Evolutionary conservation across 2,797 vertebrate genomes (phyloP).

Genomic region (Poeciliopsis infans): DNA sequence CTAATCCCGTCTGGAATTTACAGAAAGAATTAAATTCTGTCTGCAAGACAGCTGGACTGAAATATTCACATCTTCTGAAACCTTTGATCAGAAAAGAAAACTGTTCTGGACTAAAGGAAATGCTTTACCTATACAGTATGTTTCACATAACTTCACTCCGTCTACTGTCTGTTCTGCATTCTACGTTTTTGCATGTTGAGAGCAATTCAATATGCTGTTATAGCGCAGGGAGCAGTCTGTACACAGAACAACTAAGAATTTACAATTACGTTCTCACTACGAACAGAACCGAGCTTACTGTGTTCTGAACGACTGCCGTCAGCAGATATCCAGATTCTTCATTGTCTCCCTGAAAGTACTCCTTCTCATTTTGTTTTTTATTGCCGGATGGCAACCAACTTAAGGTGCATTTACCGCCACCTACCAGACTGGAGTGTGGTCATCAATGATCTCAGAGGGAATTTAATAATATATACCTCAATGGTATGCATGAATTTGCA

Average conservation of each 20-base stretch:
- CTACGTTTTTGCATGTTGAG: background rate
- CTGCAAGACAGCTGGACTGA: background rate
- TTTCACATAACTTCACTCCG: background rate
- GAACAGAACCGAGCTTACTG: background rate
- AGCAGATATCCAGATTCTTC: background rate
- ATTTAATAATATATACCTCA: too few species aligned
- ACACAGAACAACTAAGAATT: background rate
- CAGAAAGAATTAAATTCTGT: too few species aligned
- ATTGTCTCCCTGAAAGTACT: background rate
- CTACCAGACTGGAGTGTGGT: too few species aligned
- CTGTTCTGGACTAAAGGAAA: background rate
- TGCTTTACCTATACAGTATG: background rate
- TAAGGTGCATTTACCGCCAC: too few species aligned
- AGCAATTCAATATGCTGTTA: background rate
- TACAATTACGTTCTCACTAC: background rate
- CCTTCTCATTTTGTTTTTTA: background rate
- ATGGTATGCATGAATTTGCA: too few species aligned
- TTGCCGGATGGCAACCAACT: background rate
- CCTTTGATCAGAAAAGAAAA: background rate
- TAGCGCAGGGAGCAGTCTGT: background rate
- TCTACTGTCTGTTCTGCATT: background rate
- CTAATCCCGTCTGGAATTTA: background rate
- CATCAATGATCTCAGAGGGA: too few species aligned
- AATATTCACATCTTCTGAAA: background rate
- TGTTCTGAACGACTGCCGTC: background rate